Evolutionary conservation across 1,140 invertebrate genomes (phyloP).

Genomic region (Bombus affinis): DNA sequence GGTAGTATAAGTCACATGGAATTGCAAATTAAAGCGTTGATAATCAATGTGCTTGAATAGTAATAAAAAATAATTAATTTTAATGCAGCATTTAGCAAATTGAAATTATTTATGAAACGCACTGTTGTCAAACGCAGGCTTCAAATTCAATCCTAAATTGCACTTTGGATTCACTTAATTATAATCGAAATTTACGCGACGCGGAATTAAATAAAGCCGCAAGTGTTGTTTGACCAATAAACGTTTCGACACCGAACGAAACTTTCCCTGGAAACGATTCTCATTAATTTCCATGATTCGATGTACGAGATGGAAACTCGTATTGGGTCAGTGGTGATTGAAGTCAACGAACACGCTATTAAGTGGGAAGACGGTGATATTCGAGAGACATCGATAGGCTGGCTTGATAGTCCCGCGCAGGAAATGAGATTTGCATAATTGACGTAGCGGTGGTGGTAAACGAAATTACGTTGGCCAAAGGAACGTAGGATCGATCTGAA

Average conservation of each 20-base stretch:
- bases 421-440: constrained; percentile 50
- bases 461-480: not conserved
- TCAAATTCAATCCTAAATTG: not conserved
- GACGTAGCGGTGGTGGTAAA: not conserved
- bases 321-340: not conserved
- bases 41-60: not conserved
- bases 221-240: no score
- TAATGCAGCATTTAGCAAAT: fast-evolving
- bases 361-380: not conserved
- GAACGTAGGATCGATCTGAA: constrained; percentile 3
- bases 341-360: not conserved
- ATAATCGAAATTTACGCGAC: no score
- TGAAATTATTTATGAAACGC: not conserved
- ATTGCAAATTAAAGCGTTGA: not conserved
- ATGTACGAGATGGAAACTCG: not conserved
- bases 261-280: no score
- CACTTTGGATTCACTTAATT: not conserved
- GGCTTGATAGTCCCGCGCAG: not conserved
- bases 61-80: not conserved
- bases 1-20: not conserved
- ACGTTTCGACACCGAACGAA: not conserved
- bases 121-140: no score
- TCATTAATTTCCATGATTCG: not conserved
- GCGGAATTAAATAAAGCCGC: no score
- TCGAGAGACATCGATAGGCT: no score